Evolutionary conservation across 1,140 invertebrate species (phyloP).

Genomic region (Lordiphosa stackelbergi): DNA sequence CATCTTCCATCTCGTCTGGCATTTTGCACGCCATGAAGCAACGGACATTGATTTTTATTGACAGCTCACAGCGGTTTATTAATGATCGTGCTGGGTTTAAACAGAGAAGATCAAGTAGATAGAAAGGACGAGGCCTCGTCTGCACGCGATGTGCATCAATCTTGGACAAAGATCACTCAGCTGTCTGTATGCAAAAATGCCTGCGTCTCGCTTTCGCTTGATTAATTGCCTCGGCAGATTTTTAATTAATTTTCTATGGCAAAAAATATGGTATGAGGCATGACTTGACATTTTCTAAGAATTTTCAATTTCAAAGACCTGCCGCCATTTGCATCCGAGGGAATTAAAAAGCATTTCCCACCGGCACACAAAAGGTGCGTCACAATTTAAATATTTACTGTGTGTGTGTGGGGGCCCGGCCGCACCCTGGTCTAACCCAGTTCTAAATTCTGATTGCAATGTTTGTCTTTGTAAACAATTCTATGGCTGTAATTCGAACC

Average conservation of each 20-base stretch:
- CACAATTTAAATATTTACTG: slow-evolving; percentile 63
- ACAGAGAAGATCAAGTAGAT: slow-evolving; percentile 17
- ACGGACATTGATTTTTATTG: slow-evolving; percentile 72
- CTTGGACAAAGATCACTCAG: slow-evolving; percentile 67
- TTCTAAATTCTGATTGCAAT: slow-evolving; percentile 61
- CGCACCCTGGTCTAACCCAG: slow-evolving; percentile 55
- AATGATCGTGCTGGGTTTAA: slow-evolving; percentile 68
- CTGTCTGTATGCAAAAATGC: slow-evolving; percentile 58
- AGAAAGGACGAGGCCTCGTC: slow-evolving; percentile 8
- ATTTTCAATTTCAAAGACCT: slow-evolving; percentile 15
- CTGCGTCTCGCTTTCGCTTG: slow-evolving; percentile 15
- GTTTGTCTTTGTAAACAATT: slow-evolving; percentile 52
- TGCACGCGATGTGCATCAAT: slow-evolving; percentile 70
- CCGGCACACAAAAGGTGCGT: slow-evolving; percentile 49
- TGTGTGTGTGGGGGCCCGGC: slow-evolving; percentile 9
- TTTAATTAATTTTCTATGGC: slow-evolving; percentile 38
- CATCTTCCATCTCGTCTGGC: neutral
- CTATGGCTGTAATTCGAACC: slow-evolving; percentile 32
- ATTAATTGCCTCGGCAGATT: slow-evolving; percentile 41
- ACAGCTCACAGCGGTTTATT: slow-evolving; percentile 77
- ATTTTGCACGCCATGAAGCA: slow-evolving; percentile 15
- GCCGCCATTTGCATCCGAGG: slow-evolving; percentile 9
- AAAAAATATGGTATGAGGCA: neutral
- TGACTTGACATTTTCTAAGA: slow-evolving; percentile 49
- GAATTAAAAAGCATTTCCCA: slow-evolving; percentile 18